Percentiles rank a stretch among this genome's conserved stretches.
phyloP scores from a whole-genome alignment of 2,888 invertebrate genomes.

The Drosophila nr. perissopoda region DNA sequence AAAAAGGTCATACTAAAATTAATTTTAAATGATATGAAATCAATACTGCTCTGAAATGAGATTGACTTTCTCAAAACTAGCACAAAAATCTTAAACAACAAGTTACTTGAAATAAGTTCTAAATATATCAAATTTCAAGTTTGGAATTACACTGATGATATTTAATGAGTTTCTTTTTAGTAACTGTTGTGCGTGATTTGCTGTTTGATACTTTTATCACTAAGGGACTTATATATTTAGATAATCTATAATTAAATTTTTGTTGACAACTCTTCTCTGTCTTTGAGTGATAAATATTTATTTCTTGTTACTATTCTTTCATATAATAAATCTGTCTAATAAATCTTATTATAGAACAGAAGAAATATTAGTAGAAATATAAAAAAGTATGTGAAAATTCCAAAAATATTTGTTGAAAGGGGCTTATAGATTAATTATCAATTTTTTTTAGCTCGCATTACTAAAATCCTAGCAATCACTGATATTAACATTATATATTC shows the following conservation, averaged over 20 bases:
- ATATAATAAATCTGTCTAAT: background rate
- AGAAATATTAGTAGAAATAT: background rate
- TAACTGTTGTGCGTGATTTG: background rate
- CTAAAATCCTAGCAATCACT: background rate
- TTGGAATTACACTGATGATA: background rate
- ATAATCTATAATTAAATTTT: background rate
- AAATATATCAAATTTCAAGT: background rate
- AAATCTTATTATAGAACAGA: background rate
- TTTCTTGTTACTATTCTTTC: background rate
- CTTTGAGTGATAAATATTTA: background rate
- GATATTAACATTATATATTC: background rate
- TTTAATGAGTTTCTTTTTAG: background rate
- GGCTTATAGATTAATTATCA: background rate
- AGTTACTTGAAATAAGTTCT: background rate
- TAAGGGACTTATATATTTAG: background rate
- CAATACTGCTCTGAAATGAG: background rate
- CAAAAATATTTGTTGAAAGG: background rate
- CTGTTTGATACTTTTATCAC: background rate
- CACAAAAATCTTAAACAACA: background rate
- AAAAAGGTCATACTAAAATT: slow-evolving; percentile 2
- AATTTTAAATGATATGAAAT: background rate
- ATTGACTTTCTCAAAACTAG: background rate
- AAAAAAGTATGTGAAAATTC: background rate
- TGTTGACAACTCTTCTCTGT: too few species aligned
- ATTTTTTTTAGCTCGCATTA: background rate